These are phyloP conservation scores for Hephaestus fuliginosus DNA, from an alignment of 2,797 vertebrate species.

Conservation along the genomic window DNA sequence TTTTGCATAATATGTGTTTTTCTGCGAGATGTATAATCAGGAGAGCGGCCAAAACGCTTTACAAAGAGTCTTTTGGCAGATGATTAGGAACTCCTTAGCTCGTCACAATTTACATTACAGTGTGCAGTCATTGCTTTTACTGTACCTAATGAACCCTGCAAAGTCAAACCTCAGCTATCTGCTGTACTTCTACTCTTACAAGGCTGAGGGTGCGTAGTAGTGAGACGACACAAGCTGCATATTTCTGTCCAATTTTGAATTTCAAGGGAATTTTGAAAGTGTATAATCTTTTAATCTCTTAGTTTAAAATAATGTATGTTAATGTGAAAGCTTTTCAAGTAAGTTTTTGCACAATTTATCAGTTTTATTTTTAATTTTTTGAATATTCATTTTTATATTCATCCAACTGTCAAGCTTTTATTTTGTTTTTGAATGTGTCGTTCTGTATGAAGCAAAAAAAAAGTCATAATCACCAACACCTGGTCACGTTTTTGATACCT, in stretches of 20 bases:
- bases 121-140: constrained; percentile 7
- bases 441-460: not conserved
- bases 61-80: constrained; percentile 35
- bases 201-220: not conserved
- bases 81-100: constrained; percentile 42
- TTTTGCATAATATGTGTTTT: constrained; percentile 27
- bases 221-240: not conserved
- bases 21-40: constrained; percentile 30
- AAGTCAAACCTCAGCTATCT: constrained; percentile 35
- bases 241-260: not conserved
- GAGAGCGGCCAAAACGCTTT: constrained; percentile 22
- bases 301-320: not conserved
- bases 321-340: not conserved
- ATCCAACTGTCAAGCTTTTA: not conserved
- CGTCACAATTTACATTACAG: constrained; percentile 39
- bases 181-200: not conserved
- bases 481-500: not conserved
- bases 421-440: not conserved
- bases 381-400: not conserved
- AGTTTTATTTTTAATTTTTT: not conserved
- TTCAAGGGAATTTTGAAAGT: not conserved
- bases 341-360: not conserved
- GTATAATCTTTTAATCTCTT: not conserved
- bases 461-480: not conserved
- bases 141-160: constrained; percentile 41